Conservation (phyloP, 1,140 invertebrate species). For the Drosophila insularis region DNA sequence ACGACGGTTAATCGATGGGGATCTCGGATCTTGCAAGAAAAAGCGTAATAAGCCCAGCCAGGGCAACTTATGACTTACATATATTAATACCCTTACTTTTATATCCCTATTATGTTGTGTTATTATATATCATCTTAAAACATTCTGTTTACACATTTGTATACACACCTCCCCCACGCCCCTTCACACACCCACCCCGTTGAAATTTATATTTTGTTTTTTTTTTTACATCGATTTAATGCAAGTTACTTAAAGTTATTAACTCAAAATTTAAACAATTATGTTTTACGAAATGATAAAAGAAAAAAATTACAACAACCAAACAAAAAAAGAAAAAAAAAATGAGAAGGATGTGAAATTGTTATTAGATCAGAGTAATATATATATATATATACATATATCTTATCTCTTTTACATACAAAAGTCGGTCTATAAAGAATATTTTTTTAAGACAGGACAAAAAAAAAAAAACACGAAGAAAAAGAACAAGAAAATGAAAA, state of each 20-base stretch:
- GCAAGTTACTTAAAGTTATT: conserved; percentile 44
- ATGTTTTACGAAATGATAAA: background rate
- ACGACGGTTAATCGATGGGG: conserved; percentile 12
- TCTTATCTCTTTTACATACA: conserved; percentile 27
- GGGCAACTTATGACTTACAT: conserved; percentile 18
- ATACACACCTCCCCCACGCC: background rate
- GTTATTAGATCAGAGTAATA: conserved; percentile 48
- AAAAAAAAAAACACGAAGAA: background rate
- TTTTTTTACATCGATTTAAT: conserved; percentile 14
- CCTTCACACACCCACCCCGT: too few relatives aligned
- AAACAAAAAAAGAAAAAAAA: background rate
- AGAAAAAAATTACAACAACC: conserved; percentile 13
- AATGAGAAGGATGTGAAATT: conserved; percentile 1
- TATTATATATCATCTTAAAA: conserved; percentile 27
- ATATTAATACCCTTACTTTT: conserved; percentile 15
- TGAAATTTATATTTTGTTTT: conserved; percentile 20
- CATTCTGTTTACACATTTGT: conserved; percentile 11
- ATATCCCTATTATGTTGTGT: conserved; percentile 46
- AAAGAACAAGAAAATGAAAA: background rate
- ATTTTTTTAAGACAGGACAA: conserved; percentile 10
- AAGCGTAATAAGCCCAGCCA: conserved; percentile 1
- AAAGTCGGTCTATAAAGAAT: conserved; percentile 37
- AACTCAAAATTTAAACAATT: conserved; percentile 21
- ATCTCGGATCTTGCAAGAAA: background rate
- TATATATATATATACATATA: conserved; percentile 37